Percentiles rank a stretch among this genome's conserved stretches.
Conservation (phyloP, 2,113 vertebrate species). For the Solea solea region DNA sequence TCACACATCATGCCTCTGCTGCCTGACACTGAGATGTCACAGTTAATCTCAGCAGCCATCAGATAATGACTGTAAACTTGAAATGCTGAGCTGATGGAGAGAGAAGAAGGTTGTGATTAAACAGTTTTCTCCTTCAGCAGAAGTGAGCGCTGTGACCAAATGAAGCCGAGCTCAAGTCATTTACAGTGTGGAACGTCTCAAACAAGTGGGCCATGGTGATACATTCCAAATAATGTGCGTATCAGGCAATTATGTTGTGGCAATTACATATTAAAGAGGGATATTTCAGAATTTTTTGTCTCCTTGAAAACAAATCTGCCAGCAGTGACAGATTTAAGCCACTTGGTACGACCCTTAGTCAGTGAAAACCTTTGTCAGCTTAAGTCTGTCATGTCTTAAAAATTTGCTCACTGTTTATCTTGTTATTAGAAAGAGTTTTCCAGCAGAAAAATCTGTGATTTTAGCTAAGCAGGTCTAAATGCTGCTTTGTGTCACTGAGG, state of each 20-base stretch:
- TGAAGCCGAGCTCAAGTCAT: conserved; percentile 20
- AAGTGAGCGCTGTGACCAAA: not conserved
- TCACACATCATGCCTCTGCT: conserved; percentile 24
- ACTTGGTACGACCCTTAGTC: too few species aligned
- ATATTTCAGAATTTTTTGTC: too few species aligned
- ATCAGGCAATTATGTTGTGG: conserved; percentile 16
- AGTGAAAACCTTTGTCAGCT: too few species aligned
- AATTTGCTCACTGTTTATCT: too few species aligned
- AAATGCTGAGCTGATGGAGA: not conserved
- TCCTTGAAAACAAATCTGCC: too few species aligned
- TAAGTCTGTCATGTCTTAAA: too few species aligned
- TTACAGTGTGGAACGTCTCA: conserved; percentile 43
- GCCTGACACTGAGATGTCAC: conserved; percentile 20
- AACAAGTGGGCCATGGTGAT: conserved; percentile 14
- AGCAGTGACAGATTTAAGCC: too few species aligned
- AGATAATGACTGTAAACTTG: conserved; percentile 16
- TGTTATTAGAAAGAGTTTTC: too few species aligned
- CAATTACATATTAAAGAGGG: not conserved
- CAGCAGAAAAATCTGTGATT: too few species aligned
- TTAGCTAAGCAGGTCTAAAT: too few species aligned
- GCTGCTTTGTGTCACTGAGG: too few species aligned
- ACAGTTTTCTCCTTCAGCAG: not conserved
- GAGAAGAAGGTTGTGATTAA: not conserved
- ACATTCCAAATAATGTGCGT: not conserved
- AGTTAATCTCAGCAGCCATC: conserved; percentile 41